Conservation (phyloP, 2,888 invertebrate species). For the Cephus pulcher region DNA sequence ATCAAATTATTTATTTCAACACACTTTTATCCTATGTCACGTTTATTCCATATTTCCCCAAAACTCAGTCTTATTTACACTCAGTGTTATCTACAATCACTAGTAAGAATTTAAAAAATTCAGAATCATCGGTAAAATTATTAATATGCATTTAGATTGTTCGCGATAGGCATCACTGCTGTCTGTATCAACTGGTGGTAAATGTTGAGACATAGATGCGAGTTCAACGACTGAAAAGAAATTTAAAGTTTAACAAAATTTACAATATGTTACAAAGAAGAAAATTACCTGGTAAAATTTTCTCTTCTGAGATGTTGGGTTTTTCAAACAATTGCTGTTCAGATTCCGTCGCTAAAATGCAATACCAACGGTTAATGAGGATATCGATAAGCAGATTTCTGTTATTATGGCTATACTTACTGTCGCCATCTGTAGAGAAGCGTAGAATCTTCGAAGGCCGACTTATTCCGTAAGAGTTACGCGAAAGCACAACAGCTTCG, state of each 20-base stretch:
- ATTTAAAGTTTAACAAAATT: conserved; percentile 2
- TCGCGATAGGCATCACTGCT: conserved; percentile 1
- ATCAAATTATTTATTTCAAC: background rate
- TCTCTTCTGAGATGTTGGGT: conserved; percentile 18
- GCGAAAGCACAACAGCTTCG: conserved; percentile 82
- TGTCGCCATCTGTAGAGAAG: conserved; percentile 82
- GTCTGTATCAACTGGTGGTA: conserved; percentile 17
- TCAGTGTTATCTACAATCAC: background rate
- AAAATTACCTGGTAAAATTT: conserved; percentile 22
- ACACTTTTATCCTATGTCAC: background rate
- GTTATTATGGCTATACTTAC: conserved; percentile 66
- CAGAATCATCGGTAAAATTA: background rate
- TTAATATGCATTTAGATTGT: background rate
- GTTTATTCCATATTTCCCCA: background rate
- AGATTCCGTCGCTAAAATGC: conserved; percentile 11
- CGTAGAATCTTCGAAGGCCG: conserved; percentile 79
- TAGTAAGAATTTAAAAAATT: background rate
- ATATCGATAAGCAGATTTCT: background rate
- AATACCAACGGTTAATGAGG: background rate
- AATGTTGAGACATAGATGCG: conserved; percentile 38
- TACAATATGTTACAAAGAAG: background rate
- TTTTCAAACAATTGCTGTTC: conserved; percentile 14
- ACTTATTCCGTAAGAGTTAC: conserved; percentile 89
- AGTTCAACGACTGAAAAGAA: conserved; percentile 31
- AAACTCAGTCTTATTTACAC: background rate